Evolutionary conservation across 2,888 invertebrate species (phyloP).

Genomic region (Volucella bombylans): DNA sequence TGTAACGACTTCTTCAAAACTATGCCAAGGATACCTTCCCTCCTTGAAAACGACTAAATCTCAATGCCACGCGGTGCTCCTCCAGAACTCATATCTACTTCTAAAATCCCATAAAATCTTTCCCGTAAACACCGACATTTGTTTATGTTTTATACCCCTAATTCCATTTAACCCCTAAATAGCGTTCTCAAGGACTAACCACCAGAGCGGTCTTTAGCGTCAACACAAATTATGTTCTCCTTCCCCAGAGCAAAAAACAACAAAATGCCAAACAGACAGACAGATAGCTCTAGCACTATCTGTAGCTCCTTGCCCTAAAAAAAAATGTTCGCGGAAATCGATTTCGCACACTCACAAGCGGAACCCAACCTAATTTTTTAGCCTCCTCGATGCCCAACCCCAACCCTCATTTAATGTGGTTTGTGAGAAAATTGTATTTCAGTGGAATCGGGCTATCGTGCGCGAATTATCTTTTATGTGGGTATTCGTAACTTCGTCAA

Average conservation of each 20-base stretch:
- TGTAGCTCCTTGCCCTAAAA: neutral
- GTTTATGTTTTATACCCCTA: constrained; percentile 25
- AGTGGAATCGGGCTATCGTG: constrained; percentile 31
- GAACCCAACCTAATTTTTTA: constrained; percentile 35
- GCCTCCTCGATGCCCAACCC: neutral
- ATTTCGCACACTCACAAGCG: constrained; percentile 14
- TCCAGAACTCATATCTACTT: no score
- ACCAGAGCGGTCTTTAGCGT: constrained; percentile 27
- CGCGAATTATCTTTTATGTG: constrained; percentile 37
- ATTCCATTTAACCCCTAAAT: constrained; percentile 41
- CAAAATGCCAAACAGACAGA: no score
- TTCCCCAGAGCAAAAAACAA: neutral
- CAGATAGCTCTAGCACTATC: no score
- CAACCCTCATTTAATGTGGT: neutral
- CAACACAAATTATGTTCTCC: constrained; percentile 28
- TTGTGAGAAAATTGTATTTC: constrained; percentile 17
- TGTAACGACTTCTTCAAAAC: no score
- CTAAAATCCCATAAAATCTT: constrained; percentile 1
- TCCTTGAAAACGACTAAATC: no score
- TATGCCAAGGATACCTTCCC: no score
- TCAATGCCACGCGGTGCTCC: no score
- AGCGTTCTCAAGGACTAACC: constrained; percentile 25
- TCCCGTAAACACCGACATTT: constrained; percentile 21
- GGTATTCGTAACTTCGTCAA: constrained; percentile 19
- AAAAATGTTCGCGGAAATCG: constrained; percentile 25